Evolutionary conservation across 2,113 vertebrate species (phyloP).

Genomic region (Sus scrofa): T2T-Sscrofa CM000824.6:98925501-98926000

Average conservation of each 20-base stretch:
- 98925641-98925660: not conserved
- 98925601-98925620: not conserved
- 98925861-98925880: not conserved
- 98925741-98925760: constrained; percentile 32
- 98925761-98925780: not conserved
- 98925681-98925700: not conserved
- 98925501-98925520: not conserved
- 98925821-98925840: not conserved
- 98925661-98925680: not conserved
- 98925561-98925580: not conserved
- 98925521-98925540: not conserved
- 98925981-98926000: not conserved
- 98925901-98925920: not conserved
- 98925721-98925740: not conserved
- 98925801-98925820: not conserved
- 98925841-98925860: not conserved
- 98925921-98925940: not conserved
- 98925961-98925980: not conserved
- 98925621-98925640: not conserved
- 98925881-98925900: not conserved
- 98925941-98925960: not conserved
- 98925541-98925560: not conserved
- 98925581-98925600: not conserved
- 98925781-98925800: not conserved
- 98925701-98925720: not conserved